phyloP scores from a whole-genome alignment of 2,113 vertebrate genomes.

The Hemibagrus wyckioides region DNA sequence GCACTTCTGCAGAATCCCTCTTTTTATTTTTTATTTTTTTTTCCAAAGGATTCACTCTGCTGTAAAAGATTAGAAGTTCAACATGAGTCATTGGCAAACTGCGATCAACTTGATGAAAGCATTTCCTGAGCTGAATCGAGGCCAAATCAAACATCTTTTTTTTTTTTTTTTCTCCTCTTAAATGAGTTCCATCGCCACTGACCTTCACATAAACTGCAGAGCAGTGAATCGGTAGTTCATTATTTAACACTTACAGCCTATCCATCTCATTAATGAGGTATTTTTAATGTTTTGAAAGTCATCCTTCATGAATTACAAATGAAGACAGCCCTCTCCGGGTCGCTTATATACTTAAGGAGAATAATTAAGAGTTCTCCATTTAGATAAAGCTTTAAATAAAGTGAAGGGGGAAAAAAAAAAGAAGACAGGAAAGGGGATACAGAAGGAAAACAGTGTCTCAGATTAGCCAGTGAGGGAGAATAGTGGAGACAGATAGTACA shows the following conservation, averaged over 20 bases:
- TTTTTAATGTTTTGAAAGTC: background rate
- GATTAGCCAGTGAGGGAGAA: background rate
- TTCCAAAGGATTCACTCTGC: background rate
- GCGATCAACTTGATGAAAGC: constrained; percentile 31
- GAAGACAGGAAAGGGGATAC: background rate
- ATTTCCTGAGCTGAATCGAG: constrained; percentile 4
- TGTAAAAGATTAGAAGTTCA: constrained; percentile 20
- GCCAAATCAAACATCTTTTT: constrained; percentile 35
- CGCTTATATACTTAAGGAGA: background rate
- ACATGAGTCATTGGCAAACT: constrained; percentile 17
- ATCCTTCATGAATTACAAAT: background rate
- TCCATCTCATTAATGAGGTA: constrained; percentile 11
- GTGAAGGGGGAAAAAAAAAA: background rate
- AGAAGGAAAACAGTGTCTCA: background rate
- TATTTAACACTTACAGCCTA: background rate
- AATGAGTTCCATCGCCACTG: background rate
- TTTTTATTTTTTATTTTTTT: too few relatives aligned
- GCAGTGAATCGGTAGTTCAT: constrained; percentile 13
- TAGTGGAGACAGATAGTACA: background rate
- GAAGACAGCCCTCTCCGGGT: background rate
- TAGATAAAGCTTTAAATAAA: background rate
- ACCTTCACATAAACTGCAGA: constrained; percentile 14
- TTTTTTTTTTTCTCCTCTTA: background rate
- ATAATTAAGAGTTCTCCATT: background rate
- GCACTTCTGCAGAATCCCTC: background rate